Evolutionary conservation across 2,888 invertebrate species (phyloP), one percentile per base, ranked within the genome.

Genomic region (Morpho helenor): DNA sequence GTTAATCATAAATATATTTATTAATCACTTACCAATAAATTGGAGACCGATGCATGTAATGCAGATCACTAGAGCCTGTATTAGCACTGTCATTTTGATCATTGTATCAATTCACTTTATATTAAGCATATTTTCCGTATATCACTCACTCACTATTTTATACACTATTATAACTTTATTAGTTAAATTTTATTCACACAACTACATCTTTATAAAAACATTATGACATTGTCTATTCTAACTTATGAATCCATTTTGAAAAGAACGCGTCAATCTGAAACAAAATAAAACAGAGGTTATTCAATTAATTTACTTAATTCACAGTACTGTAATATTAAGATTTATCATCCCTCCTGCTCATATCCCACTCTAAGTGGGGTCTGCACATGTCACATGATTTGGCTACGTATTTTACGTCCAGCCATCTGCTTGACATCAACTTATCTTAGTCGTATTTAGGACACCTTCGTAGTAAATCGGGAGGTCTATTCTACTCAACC

Each of bases 21-120:
- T 48, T 23, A 3, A n/a, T 7, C 9, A 80, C 84, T 84, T 72
- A 85, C 88, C 85, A 69, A 87, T 78, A 52, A 79, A 78, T 68
- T 84, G 81, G 66, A 86, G 71, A 43, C 75, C 74, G 62, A 82
- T 69, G 75, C 79, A 84, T 52, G 75, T 70, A 23, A 66, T 61
- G 61, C 62, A 67, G 56, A 61, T 59, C 52, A 79, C 65, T 59
- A 78, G 63, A 42, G 74, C 72, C 66, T 76, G 76, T 52, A 79
- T 66, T 31, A 82, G 40, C 22, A 72, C 66, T 67, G 76, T 75
- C 86, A 88, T 87, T 70, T 79, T 84, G 82, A 72, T 76, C 69
- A 80, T 68, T 64, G 69, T 57, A 56, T 31, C 62, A 63, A 50
- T 57, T 66, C 66, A 64, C 65, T 66, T 52, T 61, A 67, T 53